A percentile compares a stretch with the other conserved stretches of the same genome.
These are phyloP conservation scores for Hafferia zeledoni DNA, from an alignment of 2,797 vertebrate genomes.

Conservation along the genomic window DNA sequence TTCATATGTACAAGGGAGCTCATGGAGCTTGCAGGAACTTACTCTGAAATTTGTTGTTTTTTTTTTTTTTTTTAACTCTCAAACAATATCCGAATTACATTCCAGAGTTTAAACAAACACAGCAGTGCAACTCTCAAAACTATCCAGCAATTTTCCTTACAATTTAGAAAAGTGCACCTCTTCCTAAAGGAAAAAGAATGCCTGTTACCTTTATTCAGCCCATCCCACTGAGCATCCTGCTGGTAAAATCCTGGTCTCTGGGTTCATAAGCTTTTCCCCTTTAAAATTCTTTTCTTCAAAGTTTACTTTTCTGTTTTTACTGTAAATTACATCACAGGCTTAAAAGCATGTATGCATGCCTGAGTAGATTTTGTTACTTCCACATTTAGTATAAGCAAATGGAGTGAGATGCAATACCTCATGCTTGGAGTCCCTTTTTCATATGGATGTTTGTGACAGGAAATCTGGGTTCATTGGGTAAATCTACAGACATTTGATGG, in stretches of 20 bases:
- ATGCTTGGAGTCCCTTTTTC: neutral
- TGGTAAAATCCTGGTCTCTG: slow-evolving; percentile 13
- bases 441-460: neutral
- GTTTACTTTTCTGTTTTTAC: neutral
- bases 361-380: neutral
- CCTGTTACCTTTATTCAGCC: neutral
- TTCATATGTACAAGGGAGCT: slow-evolving; percentile 86
- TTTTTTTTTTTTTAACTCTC: neutral
- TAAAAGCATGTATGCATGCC: neutral
- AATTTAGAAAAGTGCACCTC: neutral
- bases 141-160: neutral
- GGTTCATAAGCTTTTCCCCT: neutral
- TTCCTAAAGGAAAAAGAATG: slow-evolving; percentile 25
- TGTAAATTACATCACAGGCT: neutral
- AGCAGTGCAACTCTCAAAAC: slow-evolving; percentile 1
- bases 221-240: neutral
- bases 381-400: neutral
- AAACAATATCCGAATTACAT: slow-evolving; percentile 19
- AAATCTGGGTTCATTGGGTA: neutral
- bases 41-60: slow-evolving; percentile 38
- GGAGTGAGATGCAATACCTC: neutral
- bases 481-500: neutral
- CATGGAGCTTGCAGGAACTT: slow-evolving; percentile 53
- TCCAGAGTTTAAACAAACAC: slow-evolving; percentile 37
- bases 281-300: neutral